phyloP scores from a whole-genome alignment of 2,797 vertebrate species.

The Spinus olivaceus region DNA sequence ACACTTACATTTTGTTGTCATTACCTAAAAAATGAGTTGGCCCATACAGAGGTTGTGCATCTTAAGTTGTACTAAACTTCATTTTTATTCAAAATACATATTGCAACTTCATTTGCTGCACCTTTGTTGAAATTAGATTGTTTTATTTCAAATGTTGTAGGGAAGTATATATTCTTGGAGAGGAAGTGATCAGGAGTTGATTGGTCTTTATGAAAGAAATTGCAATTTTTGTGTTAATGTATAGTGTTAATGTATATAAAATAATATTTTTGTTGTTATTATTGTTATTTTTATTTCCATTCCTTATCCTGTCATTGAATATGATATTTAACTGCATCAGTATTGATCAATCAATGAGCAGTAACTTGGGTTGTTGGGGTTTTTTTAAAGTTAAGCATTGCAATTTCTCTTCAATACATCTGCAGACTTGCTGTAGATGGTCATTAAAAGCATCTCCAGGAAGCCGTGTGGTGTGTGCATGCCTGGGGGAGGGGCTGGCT shows the following conservation, averaged over 20 bases:
- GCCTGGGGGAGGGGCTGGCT: constrained; percentile 31
- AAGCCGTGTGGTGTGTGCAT: constrained; percentile 15
- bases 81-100: background rate
- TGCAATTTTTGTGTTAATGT: background rate
- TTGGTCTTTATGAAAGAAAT: background rate
- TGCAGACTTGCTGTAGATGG: constrained; percentile 62
- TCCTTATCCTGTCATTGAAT: background rate
- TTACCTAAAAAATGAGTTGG: background rate
- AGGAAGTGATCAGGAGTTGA: background rate
- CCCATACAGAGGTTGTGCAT: background rate
- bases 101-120: background rate
- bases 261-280: background rate
- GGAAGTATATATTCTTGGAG: background rate
- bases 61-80: background rate
- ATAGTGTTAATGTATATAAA: background rate
- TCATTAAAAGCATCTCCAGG: constrained; percentile 60
- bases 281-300: background rate
- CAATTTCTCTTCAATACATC: constrained; percentile 52
- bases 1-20: background rate
- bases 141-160: background rate
- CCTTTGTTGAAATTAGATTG: background rate
- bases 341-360: background rate
- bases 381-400: constrained; percentile 37
- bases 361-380: background rate
- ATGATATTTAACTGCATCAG: background rate